Evolutionary conservation across 2,888 invertebrate genomes (phyloP), one percentile per base, ranked within the genome.

Genomic region (Macaria liturata): DNA sequence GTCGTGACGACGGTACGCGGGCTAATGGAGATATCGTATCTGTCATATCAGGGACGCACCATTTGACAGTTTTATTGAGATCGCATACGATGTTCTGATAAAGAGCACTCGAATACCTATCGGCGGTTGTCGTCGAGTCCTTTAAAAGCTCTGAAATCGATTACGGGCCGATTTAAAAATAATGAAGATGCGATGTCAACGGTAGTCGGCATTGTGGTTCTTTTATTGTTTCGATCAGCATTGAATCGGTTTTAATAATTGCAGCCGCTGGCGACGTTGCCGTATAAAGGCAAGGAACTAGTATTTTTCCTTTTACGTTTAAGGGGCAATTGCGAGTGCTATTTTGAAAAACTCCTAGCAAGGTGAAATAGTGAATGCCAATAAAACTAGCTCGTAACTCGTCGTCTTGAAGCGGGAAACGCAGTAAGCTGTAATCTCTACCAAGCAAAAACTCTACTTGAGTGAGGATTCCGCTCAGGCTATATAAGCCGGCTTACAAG

Each of bases 11-110:
- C 78, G 83, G 80, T 81, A 78, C 74, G 70, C 79, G 71, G 76
- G 73, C 80, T 86, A 87, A 87, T 88, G 86, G 83, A 86, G 86
- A 88, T 89, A 88, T 85, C 83, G 74, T 79, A 88, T 86, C 84
- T 86, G 83, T 81, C 85, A 88, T 83, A 86, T 86, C 83, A 79
- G 78, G 72, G 80, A 83, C 80, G 80, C 76, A 81, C 74, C 81
- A 78, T 82, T 83, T 84, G 88, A 88, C 88, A 86, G 85, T 84
- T 89, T 88, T 86, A 88, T 88, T 86, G 81, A 80, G 80, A 83
- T 84, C 77, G 76, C 73, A 76, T 76, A 75, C 65, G 84, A 85
- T 84, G 75, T 68, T 69, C 70, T 77, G 85, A 88, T 86, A 82
- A 81, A 74, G 72, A 69, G 66, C 67, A 75, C 69, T 75, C 78